These are phyloP conservation scores for Invenusta paracnida DNA, from an alignment of 2,888 invertebrate species.

Conservation along the genomic window DNA sequence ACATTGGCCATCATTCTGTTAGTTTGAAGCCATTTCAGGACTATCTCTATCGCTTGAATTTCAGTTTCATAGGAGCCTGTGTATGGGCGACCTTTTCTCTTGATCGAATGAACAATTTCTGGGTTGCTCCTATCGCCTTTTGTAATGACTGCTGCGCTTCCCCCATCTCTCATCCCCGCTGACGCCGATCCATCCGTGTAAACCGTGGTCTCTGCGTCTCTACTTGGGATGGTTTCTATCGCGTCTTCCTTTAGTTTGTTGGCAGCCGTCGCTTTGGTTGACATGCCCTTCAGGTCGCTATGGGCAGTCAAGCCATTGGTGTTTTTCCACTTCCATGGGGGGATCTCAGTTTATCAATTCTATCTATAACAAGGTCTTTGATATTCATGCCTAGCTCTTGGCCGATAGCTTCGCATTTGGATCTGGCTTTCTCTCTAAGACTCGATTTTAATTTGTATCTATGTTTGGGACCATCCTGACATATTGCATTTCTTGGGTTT, in stretches of 20 bases:
- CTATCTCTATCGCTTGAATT: neutral
- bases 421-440: neutral
- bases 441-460: neutral
- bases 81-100: too few relatives aligned
- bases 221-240: neutral
- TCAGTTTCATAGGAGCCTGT: slow-evolving; percentile 27
- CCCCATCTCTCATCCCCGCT: neutral
- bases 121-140: neutral
- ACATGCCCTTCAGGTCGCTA: neutral
- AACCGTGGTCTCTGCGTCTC: neutral
- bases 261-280: neutral
- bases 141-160: neutral
- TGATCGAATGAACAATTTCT: too few relatives aligned
- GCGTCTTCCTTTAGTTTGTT: neutral
- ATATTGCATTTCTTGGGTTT: neutral
- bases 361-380: neutral
- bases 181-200: slow-evolving; percentile 9
- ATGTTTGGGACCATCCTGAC: neutral
- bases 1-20: neutral
- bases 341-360: neutral
- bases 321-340: neutral
- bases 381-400: neutral
- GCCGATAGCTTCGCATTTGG: neutral
- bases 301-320: neutral
- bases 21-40: neutral